Base-by-base conservation (phyloP, 2,888 invertebrate species). In the Rhingia rostrata region DNA sequence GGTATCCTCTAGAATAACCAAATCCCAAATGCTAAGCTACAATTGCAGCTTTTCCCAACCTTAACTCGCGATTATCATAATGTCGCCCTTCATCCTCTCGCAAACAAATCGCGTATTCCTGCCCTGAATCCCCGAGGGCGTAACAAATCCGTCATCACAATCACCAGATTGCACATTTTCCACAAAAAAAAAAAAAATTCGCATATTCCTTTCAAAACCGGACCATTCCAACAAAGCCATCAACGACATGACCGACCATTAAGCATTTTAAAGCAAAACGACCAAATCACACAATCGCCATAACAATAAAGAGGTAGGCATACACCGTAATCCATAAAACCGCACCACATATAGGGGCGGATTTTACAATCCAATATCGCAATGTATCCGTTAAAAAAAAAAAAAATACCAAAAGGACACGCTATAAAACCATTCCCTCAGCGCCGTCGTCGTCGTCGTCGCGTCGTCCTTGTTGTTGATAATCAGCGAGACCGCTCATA, bases 221-320 rank as follows among this genome's bases (percentile, higher is more conserved):
- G 43, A 54, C 66, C 22, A 22, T 33, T 9, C 22, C 4, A 72
- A 61, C 66, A 61, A 82, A 22, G 22, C 22, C 22, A 22, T 22
- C 22, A 22, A 22, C 22, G 60, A 14, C 63, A 77, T 60, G 35
- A 64, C 63, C 64, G 33, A 22, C 37, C 64, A 72, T 30, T 41
- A 32, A 41, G 53, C 77, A 83, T 77, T 83, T 2, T 22, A 22
- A 77, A 67, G 72, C 54, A 72, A 73, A 83, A 78, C 41, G 53
- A 60, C 1, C 22, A 60, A 79, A 79, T 78, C 78, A 49, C 77
- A 60, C 81, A 83, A 78, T 78, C 73, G 82, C 72, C 64, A 79
- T 83, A 79, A 74, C 67, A 79, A 79, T 73, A 78, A 78, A 64
- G 58, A 60, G 22, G 49, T 58, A 41, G 4, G 10, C 10, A 22